phyloP scores from a whole-genome alignment of 1,140 invertebrate genomes.

The Apis laboriosa region DNA sequence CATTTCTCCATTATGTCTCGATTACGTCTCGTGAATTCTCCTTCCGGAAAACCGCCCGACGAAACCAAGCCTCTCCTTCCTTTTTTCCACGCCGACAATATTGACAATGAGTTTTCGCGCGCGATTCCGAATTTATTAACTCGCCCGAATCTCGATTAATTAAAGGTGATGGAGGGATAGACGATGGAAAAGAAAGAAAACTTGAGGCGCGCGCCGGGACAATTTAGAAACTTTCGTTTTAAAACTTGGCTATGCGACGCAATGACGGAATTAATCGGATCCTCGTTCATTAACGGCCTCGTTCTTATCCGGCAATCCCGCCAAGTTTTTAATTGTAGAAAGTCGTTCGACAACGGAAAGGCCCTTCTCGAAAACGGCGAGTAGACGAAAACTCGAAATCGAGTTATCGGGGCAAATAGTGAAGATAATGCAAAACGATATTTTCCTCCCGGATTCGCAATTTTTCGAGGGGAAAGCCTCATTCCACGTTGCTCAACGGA shows the following conservation, averaged over 20 bases:
- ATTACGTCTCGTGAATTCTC: background rate
- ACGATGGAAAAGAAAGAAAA: constrained; percentile 5
- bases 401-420: background rate
- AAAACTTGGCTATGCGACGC: constrained; percentile 54
- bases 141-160: constrained; percentile 47
- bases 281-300: constrained; percentile 48
- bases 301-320: constrained; percentile 49
- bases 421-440: background rate
- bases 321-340: constrained; percentile 53
- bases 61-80: background rate
- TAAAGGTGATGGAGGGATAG: background rate
- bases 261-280: constrained; percentile 63
- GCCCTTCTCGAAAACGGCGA: background rate
- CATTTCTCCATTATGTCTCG: constrained; percentile 13
- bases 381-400: background rate
- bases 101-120: background rate
- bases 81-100: background rate
- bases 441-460: background rate
- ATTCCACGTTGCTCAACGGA: too few relatives aligned
- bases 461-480: too few relatives aligned
- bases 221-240: constrained; percentile 60
- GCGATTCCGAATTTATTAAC: constrained; percentile 20
- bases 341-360: background rate
- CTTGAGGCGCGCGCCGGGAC: constrained; percentile 38
- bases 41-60: background rate